Base-by-base conservation (phyloP, 2,888 invertebrate genomes). In the Drosophila engyochracea region DNA sequence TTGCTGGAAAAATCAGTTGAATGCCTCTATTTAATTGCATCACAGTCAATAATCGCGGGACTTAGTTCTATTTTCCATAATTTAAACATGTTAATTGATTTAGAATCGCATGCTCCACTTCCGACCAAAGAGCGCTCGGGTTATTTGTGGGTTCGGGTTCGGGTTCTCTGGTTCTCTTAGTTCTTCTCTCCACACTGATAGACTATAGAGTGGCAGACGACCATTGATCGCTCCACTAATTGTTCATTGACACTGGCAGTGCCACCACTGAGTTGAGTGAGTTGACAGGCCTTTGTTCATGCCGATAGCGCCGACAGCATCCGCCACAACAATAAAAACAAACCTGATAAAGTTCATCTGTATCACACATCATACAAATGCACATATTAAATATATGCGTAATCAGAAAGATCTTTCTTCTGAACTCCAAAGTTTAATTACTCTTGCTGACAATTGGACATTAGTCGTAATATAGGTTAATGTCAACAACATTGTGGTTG, bases 171-270 rank as follows among this genome's bases (percentile, higher is more conserved):
- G 25, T 6, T 37, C 35, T 58, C 52, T 64, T 47, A 47, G 47
- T 19, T 33, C 53, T 53, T n/a, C 14, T 54, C 25, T 57, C 37
- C 31, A 30, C 30, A 16, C 25, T 33, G 9, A 47, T 55, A 39
- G 28, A 33, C 22, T 1, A 25, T 1, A 25, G 47, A 54, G 28
- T 59, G 25, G 60, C 69, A 52, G 51, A 25, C 76, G 85, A 82
- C 78, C 88, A 86, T 86, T 86, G 85, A 81, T 79, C 85, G 87
- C 85, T 83, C 89, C 78, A 87, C 89, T 87, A 87, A 87, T 87
- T 87, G 87, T 89, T 87, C 83, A 83, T 83, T 83, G 83, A 82
- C 83, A 84, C 79, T 73, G 71, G 65, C 61, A 39, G 39, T 63
- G 79, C 71, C 75, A 69, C 44, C 79, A 39, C 37, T 35, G 52